Conservation (phyloP, 2,797 vertebrate genomes). For the Helostoma temminkii region DNA sequence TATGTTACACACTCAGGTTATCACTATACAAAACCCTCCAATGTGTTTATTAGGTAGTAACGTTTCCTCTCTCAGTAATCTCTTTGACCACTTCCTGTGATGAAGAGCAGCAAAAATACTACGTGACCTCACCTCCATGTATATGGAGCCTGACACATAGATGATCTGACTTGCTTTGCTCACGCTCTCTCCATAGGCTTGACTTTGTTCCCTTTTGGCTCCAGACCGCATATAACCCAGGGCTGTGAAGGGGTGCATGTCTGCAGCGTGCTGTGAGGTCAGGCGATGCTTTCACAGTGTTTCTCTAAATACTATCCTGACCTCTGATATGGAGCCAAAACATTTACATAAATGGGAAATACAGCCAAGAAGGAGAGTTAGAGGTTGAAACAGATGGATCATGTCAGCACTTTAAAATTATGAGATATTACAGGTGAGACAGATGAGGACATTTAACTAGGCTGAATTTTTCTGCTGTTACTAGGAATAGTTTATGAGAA, state of each 20-base stretch:
- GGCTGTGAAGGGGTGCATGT: constrained; percentile 12
- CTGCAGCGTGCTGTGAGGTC: constrained; percentile 23
- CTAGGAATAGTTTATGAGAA: neutral
- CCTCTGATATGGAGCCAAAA: constrained; percentile 4
- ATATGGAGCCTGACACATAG: constrained; percentile 56
- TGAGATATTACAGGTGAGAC: neutral
- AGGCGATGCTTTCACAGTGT: constrained; percentile 31
- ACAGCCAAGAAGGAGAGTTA: neutral
- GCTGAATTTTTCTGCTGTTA: neutral
- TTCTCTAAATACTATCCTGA: constrained; percentile 23
- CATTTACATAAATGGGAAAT: neutral
- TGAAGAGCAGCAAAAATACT: constrained; percentile 46
- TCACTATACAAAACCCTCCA: no score
- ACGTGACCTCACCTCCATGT: constrained; percentile 58
- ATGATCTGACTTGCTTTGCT: constrained; percentile 26
- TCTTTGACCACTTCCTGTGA: constrained; percentile 56
- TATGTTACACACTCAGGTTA: no score
- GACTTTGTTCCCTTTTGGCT: constrained; percentile 40
- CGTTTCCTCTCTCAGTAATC: no score
- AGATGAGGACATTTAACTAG: neutral
- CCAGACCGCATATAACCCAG: constrained; percentile 30
- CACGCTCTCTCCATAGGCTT: constrained; percentile 16
- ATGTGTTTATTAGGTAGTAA: no score
- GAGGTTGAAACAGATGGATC: constrained; percentile 11
- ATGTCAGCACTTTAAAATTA: constrained; percentile 17